Percentiles rank a stretch among this genome's conserved stretches.
Evolutionary conservation across 2,888 invertebrate species (phyloP).

Genomic region (Noctua comes): DNA sequence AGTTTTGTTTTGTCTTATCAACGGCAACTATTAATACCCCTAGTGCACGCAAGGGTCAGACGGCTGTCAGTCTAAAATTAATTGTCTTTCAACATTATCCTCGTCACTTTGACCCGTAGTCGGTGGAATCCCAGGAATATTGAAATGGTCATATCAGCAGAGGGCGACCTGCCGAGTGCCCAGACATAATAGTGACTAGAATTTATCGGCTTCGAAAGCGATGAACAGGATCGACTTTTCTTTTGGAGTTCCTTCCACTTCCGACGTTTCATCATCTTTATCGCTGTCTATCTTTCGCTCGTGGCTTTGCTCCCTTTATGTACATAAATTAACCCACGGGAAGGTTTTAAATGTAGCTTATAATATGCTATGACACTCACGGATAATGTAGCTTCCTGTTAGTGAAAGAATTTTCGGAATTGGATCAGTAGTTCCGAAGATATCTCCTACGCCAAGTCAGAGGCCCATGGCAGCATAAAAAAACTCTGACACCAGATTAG

Average conservation of each 20-base stretch:
- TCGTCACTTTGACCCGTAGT: background rate
- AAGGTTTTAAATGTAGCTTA: background rate
- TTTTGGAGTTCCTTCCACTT: background rate
- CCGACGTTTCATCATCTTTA: background rate
- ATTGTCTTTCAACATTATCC: slow-evolving; percentile 9
- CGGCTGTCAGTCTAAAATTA: background rate
- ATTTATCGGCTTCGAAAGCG: background rate
- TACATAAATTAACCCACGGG: background rate
- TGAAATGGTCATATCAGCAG: background rate
- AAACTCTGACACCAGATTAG: no score
- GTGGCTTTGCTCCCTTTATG: background rate
- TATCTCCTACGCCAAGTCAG: background rate
- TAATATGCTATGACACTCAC: background rate
- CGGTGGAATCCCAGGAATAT: background rate
- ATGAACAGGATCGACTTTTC: background rate
- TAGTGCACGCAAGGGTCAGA: slow-evolving; percentile 5
- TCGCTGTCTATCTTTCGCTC: background rate
- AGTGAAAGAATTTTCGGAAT: background rate
- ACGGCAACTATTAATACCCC: slow-evolving; percentile 18
- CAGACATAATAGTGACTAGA: background rate
- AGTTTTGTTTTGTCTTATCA: slow-evolving; percentile 2
- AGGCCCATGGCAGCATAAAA: no score
- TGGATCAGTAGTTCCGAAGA: background rate
- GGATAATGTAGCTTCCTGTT: background rate
- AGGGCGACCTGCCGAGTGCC: background rate